A percentile compares a stretch with the other conserved stretches of the same genome.
phyloP scores from a whole-genome alignment of 2,113 vertebrate species.

The Hippocampus mohnikei region DNA sequence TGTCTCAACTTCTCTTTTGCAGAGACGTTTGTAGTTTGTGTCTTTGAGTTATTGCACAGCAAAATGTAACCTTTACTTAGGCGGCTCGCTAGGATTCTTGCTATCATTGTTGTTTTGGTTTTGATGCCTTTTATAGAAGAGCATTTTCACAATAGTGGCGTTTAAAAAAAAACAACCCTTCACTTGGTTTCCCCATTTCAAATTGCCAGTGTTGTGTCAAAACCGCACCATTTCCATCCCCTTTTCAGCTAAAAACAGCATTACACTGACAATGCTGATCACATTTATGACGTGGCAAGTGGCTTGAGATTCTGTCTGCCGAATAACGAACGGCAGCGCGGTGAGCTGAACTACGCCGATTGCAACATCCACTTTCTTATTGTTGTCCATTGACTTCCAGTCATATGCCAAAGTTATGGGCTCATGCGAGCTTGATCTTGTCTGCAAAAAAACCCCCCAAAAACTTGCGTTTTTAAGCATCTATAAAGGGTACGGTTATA shows the following conservation, averaged over 20 bases:
- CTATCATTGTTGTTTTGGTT: no score
- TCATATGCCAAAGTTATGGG: slow-evolving; percentile 53
- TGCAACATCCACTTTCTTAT: slow-evolving; percentile 56
- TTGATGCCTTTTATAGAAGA: no score
- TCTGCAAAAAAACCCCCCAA: not conserved
- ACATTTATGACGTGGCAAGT: slow-evolving; percentile 38
- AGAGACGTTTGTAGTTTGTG: no score
- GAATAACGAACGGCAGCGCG: slow-evolving; percentile 53
- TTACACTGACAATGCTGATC: no score
- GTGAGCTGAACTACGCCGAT: slow-evolving; percentile 55
- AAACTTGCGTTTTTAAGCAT: not conserved
- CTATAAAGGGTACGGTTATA: not conserved
- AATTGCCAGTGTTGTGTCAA: not conserved
- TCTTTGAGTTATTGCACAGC: no score
- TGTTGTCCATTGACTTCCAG: slow-evolving; percentile 55
- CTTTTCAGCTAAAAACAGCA: not conserved
- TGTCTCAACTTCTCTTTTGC: no score
- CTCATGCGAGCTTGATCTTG: slow-evolving; percentile 1
- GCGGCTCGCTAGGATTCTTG: no score
- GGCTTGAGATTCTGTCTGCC: slow-evolving; percentile 45
- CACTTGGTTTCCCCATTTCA: not conserved
- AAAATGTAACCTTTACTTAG: no score
- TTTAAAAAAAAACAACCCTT: no score
- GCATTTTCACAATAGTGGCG: no score
- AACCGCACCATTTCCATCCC: slow-evolving; percentile 20